phyloP scores from a whole-genome alignment of 2,113 vertebrate species.

The Neodontobutis hainanensis region DNA sequence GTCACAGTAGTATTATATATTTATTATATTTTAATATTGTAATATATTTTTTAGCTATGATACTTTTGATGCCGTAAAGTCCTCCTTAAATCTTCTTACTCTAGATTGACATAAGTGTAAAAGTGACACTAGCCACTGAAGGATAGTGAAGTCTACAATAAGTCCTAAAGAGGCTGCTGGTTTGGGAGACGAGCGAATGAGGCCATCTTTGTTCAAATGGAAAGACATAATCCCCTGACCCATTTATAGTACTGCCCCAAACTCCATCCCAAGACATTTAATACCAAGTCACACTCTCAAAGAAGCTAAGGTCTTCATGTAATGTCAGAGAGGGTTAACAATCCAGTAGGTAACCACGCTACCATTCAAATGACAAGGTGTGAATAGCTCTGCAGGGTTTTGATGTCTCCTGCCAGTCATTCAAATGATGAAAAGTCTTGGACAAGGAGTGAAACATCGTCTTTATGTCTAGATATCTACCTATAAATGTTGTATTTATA shows the following conservation, averaged over 20 bases:
- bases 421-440: neutral
- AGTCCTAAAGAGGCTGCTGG: neutral
- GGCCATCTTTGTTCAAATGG: slow-evolving; percentile 7
- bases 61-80: no score
- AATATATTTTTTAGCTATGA: no score
- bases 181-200: neutral
- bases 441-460: neutral
- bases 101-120: no score
- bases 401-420: neutral
- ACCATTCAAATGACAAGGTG: neutral
- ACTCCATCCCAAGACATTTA: slow-evolving; percentile 2
- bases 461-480: neutral
- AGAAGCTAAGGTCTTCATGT: neutral
- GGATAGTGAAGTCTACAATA: neutral
- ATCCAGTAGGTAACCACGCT: neutral
- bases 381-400: neutral
- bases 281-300: neutral
- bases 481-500: no score
- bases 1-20: no score
- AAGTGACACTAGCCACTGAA: no score
- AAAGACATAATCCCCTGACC: slow-evolving; percentile 12
- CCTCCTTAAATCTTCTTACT: no score
- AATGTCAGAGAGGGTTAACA: slow-evolving; percentile 1
- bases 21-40: no score
- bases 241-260: slow-evolving; percentile 7